A percentile compares a stretch with the other conserved stretches of the same genome.
Conservation (phyloP, 2,888 invertebrate species). For the Tetanocera ferruginea region DNA sequence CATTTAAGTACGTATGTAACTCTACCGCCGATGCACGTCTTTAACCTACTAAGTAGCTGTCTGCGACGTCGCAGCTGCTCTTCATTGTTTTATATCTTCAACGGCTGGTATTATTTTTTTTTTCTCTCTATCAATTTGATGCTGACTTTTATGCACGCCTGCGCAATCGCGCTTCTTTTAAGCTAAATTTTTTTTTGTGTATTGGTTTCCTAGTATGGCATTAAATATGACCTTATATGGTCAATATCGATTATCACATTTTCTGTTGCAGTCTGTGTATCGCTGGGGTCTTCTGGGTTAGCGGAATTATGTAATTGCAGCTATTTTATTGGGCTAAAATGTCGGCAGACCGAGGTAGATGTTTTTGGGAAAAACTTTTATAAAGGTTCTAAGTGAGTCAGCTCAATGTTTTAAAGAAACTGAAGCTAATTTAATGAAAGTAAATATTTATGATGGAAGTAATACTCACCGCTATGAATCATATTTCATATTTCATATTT, state of each 20-base stretch:
- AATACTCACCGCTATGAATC: too few relatives aligned
- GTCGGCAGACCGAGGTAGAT: too few relatives aligned
- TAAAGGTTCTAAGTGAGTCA: too few relatives aligned
- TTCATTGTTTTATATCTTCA: conserved; percentile 8
- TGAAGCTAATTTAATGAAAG: too few relatives aligned
- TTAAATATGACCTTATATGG: conserved; percentile 36
- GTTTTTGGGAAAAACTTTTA: too few relatives aligned
- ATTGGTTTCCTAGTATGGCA: conserved; percentile 5
- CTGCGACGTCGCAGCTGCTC: conserved; percentile 5
- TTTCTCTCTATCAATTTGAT: neutral
- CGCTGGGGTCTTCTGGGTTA: neutral
- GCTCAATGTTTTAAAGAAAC: too few relatives aligned
- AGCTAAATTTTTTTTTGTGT: neutral
- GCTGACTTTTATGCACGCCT: conserved; percentile 26
- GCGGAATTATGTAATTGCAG: conserved; percentile 19
- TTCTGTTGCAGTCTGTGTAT: conserved; percentile 7
- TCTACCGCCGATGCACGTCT: conserved; percentile 33
- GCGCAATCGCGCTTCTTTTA: conserved; percentile 27
- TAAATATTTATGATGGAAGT: too few relatives aligned
- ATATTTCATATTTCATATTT: too few relatives aligned
- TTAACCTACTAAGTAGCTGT: conserved; percentile 34
- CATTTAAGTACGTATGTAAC: neutral
- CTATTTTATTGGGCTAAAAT: neutral
- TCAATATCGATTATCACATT: conserved; percentile 37
- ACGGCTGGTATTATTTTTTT: too few relatives aligned